Evolutionary conservation across 64 coral and sea anemone genomes (phyloP), one percentile per base, ranked within the genome.

Genomic region (Cladopsammia gracilis): DNA sequence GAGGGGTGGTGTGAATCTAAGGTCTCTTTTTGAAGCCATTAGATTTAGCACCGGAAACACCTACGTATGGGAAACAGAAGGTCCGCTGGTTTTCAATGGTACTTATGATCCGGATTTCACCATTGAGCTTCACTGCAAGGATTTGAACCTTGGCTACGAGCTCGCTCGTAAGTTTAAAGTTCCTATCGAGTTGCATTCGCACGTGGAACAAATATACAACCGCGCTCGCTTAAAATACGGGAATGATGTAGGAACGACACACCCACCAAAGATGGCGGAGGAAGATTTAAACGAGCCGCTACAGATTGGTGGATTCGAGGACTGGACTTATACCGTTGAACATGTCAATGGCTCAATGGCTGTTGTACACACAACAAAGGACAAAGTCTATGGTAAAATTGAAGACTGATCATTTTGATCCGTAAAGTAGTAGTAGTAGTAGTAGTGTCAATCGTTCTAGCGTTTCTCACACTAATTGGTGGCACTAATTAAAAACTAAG

Each of bases 121-220:
- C 75, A 87, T 98, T 10, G 92, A 91, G 11, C 92, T 98, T 1
- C 89, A 92, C 20, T 98, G 96, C 59, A 98, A 98, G 73, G 96
- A 98, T 64, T 25, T 98, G 60, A 71, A 77, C 58, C 88, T 98
- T 23, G 96, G 96, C 25, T 91, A 92, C 52, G 44, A 88, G 76
- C 53, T 98, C 9, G 70, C 88, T 10, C 70, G 69, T 22, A 83
- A 89, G 59, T 68, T 94, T 70, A 89, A 90, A 44, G 92, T 94
- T 4, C 87, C 93, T 24, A 73, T 74, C 9, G 77, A 95, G 9
- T 10, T 92, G 2, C 60, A 71, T 24, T 48, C 42, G 9, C 73
- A 70, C 1, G 52, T 69, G 2, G 87, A 95, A 50, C 77, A 89
- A 18, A 85, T 95, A 6, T 95, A 95, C 77, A 89, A 77, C 26